Conservation (phyloP, 2,797 vertebrate species). For the Antrozous pallidus region DNA sequence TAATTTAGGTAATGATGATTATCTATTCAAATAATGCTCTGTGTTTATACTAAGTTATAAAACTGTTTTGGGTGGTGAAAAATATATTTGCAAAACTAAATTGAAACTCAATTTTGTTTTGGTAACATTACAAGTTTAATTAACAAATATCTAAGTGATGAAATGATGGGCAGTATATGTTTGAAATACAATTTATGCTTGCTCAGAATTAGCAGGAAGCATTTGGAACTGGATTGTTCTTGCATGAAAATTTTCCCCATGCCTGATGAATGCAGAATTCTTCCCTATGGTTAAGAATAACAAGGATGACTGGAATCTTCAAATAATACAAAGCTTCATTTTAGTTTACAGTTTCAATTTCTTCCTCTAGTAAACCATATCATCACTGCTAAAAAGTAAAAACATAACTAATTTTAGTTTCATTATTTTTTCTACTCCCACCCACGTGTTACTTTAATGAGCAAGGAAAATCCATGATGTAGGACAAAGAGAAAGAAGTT, state of each 20-base stretch:
- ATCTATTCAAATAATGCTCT: slow-evolving; percentile 52
- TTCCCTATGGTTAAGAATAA: slow-evolving; percentile 17
- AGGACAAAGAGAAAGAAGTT: background rate
- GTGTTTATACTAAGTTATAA: background rate
- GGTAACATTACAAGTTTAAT: slow-evolving; percentile 55
- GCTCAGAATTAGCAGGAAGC: slow-evolving; percentile 40
- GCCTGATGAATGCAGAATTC: background rate
- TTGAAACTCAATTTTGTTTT: slow-evolving; percentile 47
- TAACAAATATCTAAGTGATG: slow-evolving; percentile 47
- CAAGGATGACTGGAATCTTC: slow-evolving; percentile 16
- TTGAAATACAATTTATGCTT: slow-evolving; percentile 47
- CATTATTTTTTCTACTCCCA: slow-evolving; percentile 30
- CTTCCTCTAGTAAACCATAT: slow-evolving; percentile 11
- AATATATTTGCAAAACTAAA: slow-evolving; percentile 63
- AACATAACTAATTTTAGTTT: slow-evolving; percentile 49
- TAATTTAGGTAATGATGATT: slow-evolving; percentile 58
- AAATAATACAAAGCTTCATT: slow-evolving; percentile 47
- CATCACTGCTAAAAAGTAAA: background rate
- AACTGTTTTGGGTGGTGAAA: slow-evolving; percentile 28
- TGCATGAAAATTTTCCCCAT: background rate
- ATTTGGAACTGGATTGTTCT: background rate
- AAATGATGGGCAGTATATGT: slow-evolving; percentile 48
- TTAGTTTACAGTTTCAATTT: slow-evolving; percentile 51
- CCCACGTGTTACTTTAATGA: slow-evolving; percentile 44
- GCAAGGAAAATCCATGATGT: slow-evolving; percentile 4